Evolutionary conservation across 2,888 invertebrate genomes (phyloP).

Genomic region (Gonocerus acuteangulatus): DNA sequence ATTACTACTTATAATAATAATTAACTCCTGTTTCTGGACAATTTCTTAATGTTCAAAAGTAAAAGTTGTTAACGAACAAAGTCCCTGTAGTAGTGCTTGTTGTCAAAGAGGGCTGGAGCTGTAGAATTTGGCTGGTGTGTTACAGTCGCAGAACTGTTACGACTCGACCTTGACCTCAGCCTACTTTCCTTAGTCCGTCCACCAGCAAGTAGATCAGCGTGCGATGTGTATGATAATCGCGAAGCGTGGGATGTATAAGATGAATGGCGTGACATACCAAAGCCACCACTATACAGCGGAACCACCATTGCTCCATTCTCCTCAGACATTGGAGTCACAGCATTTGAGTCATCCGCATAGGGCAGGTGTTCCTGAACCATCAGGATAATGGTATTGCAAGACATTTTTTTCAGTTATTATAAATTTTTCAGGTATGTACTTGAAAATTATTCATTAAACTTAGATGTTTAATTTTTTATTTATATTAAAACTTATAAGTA

Average conservation of each 20-base stretch:
- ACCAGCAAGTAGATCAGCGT: constrained; percentile 69
- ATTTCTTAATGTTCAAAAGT: too few species aligned
- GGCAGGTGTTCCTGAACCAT: constrained; percentile 70
- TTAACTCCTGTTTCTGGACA: too few species aligned
- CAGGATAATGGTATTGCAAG: not conserved
- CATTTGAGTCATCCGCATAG: constrained; percentile 94
- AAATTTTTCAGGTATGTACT: too few species aligned
- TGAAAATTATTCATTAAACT: too few species aligned
- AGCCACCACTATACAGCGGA: constrained; percentile 82
- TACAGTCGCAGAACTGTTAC: constrained; percentile 53
- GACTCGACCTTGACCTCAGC: constrained; percentile 64
- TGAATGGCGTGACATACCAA: constrained; percentile 70
- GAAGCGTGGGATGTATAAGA: constrained; percentile 94
- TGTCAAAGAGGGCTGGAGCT: constrained; percentile 41
- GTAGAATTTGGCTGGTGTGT: constrained; percentile 44
- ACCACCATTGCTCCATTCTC: constrained; percentile 93
- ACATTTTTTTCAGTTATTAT: too few species aligned
- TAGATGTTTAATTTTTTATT: too few species aligned
- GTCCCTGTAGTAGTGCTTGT: constrained; percentile 61
- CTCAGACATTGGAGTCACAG: constrained; percentile 95
- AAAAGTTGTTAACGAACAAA: constrained; percentile 51
- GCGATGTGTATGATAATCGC: constrained; percentile 86
- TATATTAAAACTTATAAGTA: too few species aligned
- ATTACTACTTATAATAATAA: too few species aligned
- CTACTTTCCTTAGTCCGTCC: constrained; percentile 75